Percentiles rank a stretch among this genome's conserved stretches.
phyloP scores from a whole-genome alignment of 2,113 vertebrate species.

The Orientallactaga bullata region DNA sequence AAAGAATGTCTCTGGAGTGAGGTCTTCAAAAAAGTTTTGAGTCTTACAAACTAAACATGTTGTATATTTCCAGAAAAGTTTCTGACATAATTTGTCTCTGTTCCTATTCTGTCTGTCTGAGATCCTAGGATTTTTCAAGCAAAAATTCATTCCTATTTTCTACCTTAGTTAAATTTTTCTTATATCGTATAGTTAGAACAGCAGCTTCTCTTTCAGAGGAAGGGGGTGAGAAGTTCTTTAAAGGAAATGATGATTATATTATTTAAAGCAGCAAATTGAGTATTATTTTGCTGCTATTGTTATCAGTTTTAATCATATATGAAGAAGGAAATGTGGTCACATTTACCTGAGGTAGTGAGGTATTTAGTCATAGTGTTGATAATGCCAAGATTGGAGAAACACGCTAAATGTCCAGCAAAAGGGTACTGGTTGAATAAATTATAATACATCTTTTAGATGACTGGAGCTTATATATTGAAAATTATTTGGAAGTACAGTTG shows the following conservation, averaged over 20 bases:
- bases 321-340: not conserved
- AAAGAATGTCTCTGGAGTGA: not conserved
- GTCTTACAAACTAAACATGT: slow-evolving; percentile 11
- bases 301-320: not conserved
- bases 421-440: slow-evolving; percentile 39
- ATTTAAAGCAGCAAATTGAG: slow-evolving; percentile 1
- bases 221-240: not conserved
- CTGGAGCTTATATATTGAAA: slow-evolving; percentile 1
- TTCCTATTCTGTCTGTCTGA: not conserved
- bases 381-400: slow-evolving; percentile 23
- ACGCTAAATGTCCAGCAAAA: slow-evolving; percentile 2
- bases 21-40: slow-evolving; percentile 40
- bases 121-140: not conserved
- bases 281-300: slow-evolving; percentile 35
- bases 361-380: not conserved
- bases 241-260: not conserved
- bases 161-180: not conserved
- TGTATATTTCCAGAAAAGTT: not conserved
- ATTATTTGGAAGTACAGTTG: slow-evolving; percentile 16
- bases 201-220: not conserved
- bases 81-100: not conserved
- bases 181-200: not conserved
- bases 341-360: not conserved
- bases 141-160: slow-evolving; percentile 18
- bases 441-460: not conserved